A percentile compares a stretch with the other conserved stretches of the same genome.
phyloP scores from a whole-genome alignment of 2,797 vertebrate genomes.

The Cynopterus sphinx region DNA sequence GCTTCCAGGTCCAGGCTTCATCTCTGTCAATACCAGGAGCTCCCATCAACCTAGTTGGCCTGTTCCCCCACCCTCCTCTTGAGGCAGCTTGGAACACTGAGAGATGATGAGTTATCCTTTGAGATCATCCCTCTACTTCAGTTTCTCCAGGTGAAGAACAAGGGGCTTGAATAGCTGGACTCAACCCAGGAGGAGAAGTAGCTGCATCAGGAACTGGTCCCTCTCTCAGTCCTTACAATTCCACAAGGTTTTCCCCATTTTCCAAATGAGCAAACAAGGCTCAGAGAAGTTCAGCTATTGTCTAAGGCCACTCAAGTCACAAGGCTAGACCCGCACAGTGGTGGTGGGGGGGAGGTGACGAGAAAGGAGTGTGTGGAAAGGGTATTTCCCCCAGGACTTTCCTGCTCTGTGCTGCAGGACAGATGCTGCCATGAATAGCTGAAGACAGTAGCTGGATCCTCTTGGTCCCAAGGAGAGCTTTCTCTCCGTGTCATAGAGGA shows the following conservation, averaged over 20 bases:
- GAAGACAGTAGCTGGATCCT: not conserved
- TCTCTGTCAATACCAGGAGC: constrained; percentile 65
- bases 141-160: not conserved
- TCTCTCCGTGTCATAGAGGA: not conserved
- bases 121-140: not conserved
- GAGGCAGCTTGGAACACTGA: constrained; percentile 26
- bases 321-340: not conserved
- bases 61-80: constrained; percentile 37
- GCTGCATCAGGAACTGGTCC: not conserved
- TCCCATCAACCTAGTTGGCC: constrained; percentile 55
- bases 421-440: not conserved
- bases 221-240: not conserved
- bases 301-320: not conserved
- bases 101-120: constrained; percentile 50
- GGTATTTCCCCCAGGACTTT: not conserved
- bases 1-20: constrained; percentile 66
- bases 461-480: not conserved
- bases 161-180: not conserved
- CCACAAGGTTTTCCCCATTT: not conserved
- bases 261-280: constrained; percentile 12
- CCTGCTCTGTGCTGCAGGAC: not conserved
- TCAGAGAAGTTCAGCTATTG: not conserved
- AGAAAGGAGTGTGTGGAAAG: not conserved
- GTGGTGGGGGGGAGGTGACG: not conserved
- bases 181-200: not conserved